These are phyloP conservation scores for Coptodon rendalli DNA, from an alignment of 2,113 vertebrate genomes.

Conservation along the genomic window DNA sequence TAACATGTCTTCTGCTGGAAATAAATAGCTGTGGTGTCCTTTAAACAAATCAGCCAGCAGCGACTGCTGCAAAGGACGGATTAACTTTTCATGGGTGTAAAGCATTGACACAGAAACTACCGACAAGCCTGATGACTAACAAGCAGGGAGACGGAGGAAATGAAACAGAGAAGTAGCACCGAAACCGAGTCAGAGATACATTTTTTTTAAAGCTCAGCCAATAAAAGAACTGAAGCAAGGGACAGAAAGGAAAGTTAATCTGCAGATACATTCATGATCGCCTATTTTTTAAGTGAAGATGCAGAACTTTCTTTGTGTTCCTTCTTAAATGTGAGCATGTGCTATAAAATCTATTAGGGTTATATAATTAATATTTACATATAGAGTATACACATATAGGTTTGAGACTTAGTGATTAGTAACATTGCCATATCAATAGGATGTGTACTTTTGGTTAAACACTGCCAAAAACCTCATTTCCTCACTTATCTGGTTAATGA, in stretches of 20 bases:
- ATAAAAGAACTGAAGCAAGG: neutral
- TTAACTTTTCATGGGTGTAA: neutral
- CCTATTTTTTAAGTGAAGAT: fast-evolving
- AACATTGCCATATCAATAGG: neutral
- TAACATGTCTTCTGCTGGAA: neutral
- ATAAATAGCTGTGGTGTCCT: conserved; percentile 4
- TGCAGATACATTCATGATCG: fast-evolving
- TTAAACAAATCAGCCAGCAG: conserved; percentile 14
- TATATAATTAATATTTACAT: neutral
- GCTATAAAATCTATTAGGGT: neutral
- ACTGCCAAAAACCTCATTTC: neutral
- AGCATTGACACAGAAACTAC: neutral
- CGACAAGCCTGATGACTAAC: neutral
- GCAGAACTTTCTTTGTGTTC: neutral
- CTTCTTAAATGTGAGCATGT: neutral
- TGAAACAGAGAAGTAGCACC: neutral
- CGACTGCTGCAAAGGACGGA: neutral
- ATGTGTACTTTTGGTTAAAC: fast-evolving
- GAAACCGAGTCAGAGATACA: neutral
- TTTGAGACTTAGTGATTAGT: neutral
- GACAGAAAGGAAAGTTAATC: neutral
- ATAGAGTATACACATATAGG: neutral
- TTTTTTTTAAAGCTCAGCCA: neutral
- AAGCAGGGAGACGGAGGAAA: neutral
- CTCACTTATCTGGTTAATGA: neutral